Base-by-base conservation (phyloP, 2,797 vertebrate species). In the Phoebastria nigripes region DNA sequence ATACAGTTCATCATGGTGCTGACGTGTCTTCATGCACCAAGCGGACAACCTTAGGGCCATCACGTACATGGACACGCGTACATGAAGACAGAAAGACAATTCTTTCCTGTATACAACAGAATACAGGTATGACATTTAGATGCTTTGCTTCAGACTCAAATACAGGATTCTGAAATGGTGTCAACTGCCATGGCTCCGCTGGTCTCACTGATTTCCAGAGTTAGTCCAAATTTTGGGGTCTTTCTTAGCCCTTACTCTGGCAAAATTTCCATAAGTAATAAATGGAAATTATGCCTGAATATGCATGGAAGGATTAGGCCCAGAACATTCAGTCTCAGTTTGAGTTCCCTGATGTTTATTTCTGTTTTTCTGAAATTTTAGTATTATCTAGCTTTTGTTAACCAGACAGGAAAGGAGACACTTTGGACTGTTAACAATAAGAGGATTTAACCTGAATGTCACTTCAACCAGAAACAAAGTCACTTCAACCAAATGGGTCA, bases 291-390 rank as follows among this genome's bases (percentile, higher is more conserved):
- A 37, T 20, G 6, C 24, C 26, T 85, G 9, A 70, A 79, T 69
- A 51, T 9, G 12, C 28, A 26, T 31, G 11, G 49, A 67, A 78
- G 15, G 42, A 67, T 82, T 44, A 78, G 39, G 51, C 17, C 29
- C 46, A 79, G 51, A 58, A 84, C 8, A 78, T 10, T 44, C 29
- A 82, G 42, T 59, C 42, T 73, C n/a, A 33, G 24, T 69, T 58
- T 74, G 35, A 89, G 37, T 55, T 72, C 26, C 20, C 11, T 74
- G 41, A 79, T 65, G 55, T n/a, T 86, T 76, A 24, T 76, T 87
- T 90, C 54, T 84, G 7, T 69, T 79, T 86, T 80, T 31, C 11
- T 82, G 58, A 76, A 90, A 82, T 81, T 35, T 82, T 72, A 74
- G 24, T 72, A 35, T 72, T 73, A 56, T 44, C 47, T 62, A 72